Percentiles rank a stretch among this genome's conserved stretches.
These are phyloP conservation scores for Redunca redunca DNA, from an alignment of 2,113 vertebrate species.

Conservation along the genomic window DNA sequence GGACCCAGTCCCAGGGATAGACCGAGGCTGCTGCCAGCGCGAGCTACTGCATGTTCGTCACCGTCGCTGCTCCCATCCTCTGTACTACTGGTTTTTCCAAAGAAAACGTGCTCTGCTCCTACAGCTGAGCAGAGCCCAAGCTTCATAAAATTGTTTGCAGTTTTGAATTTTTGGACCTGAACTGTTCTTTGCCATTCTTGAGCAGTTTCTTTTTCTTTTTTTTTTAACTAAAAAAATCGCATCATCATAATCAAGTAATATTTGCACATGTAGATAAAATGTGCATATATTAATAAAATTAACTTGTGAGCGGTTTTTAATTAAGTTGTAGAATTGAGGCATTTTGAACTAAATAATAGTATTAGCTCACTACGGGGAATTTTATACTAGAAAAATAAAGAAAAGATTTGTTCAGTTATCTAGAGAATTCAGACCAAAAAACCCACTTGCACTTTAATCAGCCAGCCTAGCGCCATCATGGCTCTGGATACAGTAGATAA, in stretches of 20 bases:
- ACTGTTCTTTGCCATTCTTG: not conserved
- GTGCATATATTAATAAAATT: slow-evolving; percentile 45
- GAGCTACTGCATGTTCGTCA: rapidly evolving
- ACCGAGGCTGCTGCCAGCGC: rapidly evolving
- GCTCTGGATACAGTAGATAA: slow-evolving; percentile 53
- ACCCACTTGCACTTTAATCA: slow-evolving; percentile 8
- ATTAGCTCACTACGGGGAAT: slow-evolving; percentile 7
- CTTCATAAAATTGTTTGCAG: too few relatives aligned
- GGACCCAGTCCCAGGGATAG: too few relatives aligned
- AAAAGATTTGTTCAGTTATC: slow-evolving; percentile 26
- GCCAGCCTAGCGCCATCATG: not conserved
- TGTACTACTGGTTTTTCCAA: rapidly evolving
- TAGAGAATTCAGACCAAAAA: slow-evolving; percentile 43
- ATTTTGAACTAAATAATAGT: slow-evolving; percentile 51
- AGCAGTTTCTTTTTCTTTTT: slow-evolving; percentile 8
- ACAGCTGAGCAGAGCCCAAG: not conserved
- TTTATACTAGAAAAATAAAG: not conserved
- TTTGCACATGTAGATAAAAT: slow-evolving; percentile 25
- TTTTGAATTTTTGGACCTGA: not conserved
- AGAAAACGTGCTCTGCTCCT: not conserved
- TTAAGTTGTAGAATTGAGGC: slow-evolving; percentile 43
- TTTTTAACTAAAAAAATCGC: slow-evolving; percentile 35
- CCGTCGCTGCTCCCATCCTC: rapidly evolving
- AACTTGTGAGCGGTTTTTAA: slow-evolving; percentile 48
- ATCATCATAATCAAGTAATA: slow-evolving; percentile 32